These are phyloP conservation scores for Tolypeutes matacus DNA, from an alignment of 2,797 vertebrate species.

Conservation along the genomic window DNA sequence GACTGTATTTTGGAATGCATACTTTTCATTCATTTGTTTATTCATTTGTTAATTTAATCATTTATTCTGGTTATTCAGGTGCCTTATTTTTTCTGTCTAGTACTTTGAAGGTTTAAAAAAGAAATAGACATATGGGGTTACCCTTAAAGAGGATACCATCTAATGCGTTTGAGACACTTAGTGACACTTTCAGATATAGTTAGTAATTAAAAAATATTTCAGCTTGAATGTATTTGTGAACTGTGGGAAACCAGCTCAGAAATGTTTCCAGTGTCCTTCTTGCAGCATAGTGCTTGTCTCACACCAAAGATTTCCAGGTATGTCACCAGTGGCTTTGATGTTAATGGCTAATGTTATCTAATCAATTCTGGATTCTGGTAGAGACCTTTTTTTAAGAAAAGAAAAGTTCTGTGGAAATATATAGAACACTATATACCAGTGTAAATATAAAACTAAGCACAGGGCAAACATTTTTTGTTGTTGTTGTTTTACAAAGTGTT, in stretches of 20 bases:
- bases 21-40: not conserved
- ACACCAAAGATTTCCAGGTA: not conserved
- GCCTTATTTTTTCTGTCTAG: not conserved
- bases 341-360: not conserved
- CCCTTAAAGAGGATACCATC: not conserved
- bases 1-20: not conserved
- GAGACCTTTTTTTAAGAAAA: not conserved
- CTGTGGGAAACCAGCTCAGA: not conserved
- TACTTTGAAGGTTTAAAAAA: not conserved
- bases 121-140: not conserved
- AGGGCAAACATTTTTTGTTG: not conserved
- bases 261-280: not conserved
- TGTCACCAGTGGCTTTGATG: not conserved
- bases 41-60: not conserved
- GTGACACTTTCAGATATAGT: not conserved
- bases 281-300: not conserved
- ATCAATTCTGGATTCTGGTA: not conserved
- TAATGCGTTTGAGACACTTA: not conserved
- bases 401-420: not conserved
- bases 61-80: not conserved
- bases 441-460: not conserved
- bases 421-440: not conserved
- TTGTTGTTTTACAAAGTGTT: not conserved
- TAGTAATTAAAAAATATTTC: not conserved
- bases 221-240: not conserved